Base-by-base conservation (phyloP, 2,797 vertebrate genomes). In the Pangasius larnaudii region DNA sequence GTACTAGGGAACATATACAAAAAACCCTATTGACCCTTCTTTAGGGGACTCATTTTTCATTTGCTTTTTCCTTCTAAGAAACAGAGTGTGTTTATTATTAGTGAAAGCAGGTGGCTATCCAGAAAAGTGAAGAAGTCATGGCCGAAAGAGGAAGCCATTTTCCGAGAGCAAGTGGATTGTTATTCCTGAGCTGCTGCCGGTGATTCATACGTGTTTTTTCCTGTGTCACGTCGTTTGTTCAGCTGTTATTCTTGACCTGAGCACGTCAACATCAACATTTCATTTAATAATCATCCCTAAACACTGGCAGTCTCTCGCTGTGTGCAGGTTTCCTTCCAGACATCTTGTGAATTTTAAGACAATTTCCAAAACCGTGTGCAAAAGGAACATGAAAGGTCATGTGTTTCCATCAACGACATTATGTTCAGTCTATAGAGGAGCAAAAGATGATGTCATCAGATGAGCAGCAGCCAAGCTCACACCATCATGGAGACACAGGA, bases 131-230 rank as follows among this genome's bases (percentile, higher is more conserved):
- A 85, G 86, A 89, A 89, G n/a, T 82, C 87, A 84, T 51, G 78
- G 58, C 27, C 86, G 65, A 65, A 71, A 39, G 87, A 87, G 89
- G 87, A 79, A 85, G 51, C 75, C 67, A 88, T 89, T 87, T 85
- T 91, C 88, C 80, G 56, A 89, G 63, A 89, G 88, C n/a, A 51
- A 84, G 46, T 42, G 82, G 59, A 65, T 67, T 84, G 87, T 86
- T 81, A 88, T 90, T 91, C 72, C 67, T 77, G 81, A 88, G 30
- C 83, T 85, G 87, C 86, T 90, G 86, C 88, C 69, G 85, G 89
- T 88, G 85, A 90, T 89, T 89, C 90, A 87, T 78, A 46, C 36
- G 74, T 91, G 89, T 89, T 90, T 89, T 90, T 91, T 91, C 89
- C 89, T 90, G 85, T 88, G 87, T 91, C 91, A 91, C 86, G 82